Conservation (phyloP, 2,113 vertebrate species). For the Callipepla squamata region DNA sequence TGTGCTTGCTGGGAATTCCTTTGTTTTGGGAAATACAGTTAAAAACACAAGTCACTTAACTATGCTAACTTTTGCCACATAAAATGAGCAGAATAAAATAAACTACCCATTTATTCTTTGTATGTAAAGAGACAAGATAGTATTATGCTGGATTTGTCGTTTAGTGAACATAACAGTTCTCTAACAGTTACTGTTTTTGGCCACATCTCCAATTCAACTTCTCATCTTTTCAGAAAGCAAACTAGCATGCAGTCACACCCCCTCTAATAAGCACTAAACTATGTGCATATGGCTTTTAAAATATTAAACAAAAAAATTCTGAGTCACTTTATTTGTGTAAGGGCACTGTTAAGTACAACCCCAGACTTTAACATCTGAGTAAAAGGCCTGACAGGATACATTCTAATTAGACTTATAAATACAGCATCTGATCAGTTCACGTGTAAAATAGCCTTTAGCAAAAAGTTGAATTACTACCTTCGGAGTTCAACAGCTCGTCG, state of each 20-base stretch:
- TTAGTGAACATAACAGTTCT: background rate
- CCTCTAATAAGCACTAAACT: background rate
- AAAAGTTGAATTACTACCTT: slow-evolving; percentile 80
- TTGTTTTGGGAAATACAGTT: background rate
- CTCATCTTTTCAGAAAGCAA: background rate
- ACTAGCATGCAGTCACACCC: background rate
- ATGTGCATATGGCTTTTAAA: background rate
- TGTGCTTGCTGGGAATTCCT: background rate
- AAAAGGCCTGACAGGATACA: slow-evolving; percentile 12
- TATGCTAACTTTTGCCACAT: background rate
- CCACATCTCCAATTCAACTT: background rate
- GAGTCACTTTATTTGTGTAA: background rate
- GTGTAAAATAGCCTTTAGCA: slow-evolving; percentile 54
- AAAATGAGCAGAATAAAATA: background rate
- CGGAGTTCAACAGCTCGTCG: slow-evolving; percentile 90
- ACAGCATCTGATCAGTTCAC: slow-evolving; percentile 27
- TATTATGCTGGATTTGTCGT: background rate
- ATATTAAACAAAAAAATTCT: background rate
- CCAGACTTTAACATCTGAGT: slow-evolving; percentile 25
- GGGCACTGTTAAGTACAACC: background rate
- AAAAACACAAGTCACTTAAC: background rate
- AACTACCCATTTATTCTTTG: background rate
- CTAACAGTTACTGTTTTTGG: background rate
- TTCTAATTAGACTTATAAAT: slow-evolving; percentile 23
- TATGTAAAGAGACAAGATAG: background rate